phyloP scores from a whole-genome alignment of 2,113 vertebrate species.

The Carlito syrichta region DNA sequence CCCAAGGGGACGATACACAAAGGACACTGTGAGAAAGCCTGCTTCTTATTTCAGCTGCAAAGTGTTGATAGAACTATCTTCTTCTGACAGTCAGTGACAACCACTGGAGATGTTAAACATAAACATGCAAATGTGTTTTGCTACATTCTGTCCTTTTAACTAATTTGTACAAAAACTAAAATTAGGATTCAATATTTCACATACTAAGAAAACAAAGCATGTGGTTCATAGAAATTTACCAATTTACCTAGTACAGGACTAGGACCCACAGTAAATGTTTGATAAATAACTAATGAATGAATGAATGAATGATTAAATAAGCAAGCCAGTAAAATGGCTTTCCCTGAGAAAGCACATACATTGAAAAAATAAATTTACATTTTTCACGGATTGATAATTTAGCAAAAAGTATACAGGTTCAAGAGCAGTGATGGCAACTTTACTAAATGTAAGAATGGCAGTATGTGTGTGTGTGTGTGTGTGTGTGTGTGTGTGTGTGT shows the following conservation, averaged over 20 bases:
- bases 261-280: not conserved
- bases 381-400: not conserved
- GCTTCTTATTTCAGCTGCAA: conserved; percentile 22
- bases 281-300: not conserved
- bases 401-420: not conserved
- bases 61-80: conserved; percentile 24
- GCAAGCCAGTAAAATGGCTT: not conserved
- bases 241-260: not conserved
- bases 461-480: fast-evolving
- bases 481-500: too few species aligned
- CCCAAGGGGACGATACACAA: conserved; percentile 4
- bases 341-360: not conserved
- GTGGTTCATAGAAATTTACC: not conserved
- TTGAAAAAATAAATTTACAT: not conserved
- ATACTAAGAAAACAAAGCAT: not conserved
- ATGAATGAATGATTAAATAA: not conserved
- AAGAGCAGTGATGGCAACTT: not conserved
- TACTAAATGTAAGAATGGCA: not conserved
- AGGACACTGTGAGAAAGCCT: conserved; percentile 12
- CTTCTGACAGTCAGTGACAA: not conserved
- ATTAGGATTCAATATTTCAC: not conserved
- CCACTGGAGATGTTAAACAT: not conserved
- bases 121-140: not conserved
- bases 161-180: not conserved
- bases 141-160: not conserved